These are phyloP conservation scores for Heliopora coerulea DNA, from an alignment of 92 coral and sea anemone species.

Conservation along the genomic window DNA sequence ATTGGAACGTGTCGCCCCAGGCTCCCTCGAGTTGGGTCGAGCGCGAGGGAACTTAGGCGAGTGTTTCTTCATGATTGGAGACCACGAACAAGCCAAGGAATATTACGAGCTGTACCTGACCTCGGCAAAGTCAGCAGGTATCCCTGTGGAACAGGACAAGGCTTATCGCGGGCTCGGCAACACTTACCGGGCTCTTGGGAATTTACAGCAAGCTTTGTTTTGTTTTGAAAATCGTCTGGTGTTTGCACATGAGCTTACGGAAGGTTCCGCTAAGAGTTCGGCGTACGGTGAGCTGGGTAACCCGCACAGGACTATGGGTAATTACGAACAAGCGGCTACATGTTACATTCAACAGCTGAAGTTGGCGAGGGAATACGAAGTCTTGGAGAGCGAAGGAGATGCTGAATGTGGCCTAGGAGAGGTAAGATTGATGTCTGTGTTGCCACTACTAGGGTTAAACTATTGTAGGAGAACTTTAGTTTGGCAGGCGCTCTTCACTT, in stretches of 20 bases:
- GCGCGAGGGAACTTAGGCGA: constrained; percentile 92
- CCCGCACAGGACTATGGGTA: constrained; percentile 90
- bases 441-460: no score
- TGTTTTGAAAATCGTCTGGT: constrained; percentile 95
- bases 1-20: constrained; percentile 68
- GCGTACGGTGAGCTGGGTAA: constrained; percentile 96
- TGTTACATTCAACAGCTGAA: constrained; percentile 81
- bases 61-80: constrained; percentile 73
- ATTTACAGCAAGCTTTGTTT: constrained; percentile 91
- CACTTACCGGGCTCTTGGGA: constrained; percentile 82
- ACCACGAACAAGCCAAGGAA: constrained; percentile 74
- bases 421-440: constrained; percentile 9
- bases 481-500: no score
- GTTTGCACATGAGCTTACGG: constrained; percentile 91
- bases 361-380: constrained; percentile 69
- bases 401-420: constrained; percentile 88
- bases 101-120: constrained; percentile 75
- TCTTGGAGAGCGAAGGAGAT: constrained; percentile 67
- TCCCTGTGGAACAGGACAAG: constrained; percentile 91
- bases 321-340: constrained; percentile 86
- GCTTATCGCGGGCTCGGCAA: constrained; percentile 98
- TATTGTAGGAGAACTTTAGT: no score
- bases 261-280: constrained; percentile 73
- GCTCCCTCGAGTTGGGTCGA: constrained; percentile 85
- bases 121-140: constrained; percentile 77